phyloP scores from a whole-genome alignment of 2,113 vertebrate species.

The Casuarius casuarius region DNA sequence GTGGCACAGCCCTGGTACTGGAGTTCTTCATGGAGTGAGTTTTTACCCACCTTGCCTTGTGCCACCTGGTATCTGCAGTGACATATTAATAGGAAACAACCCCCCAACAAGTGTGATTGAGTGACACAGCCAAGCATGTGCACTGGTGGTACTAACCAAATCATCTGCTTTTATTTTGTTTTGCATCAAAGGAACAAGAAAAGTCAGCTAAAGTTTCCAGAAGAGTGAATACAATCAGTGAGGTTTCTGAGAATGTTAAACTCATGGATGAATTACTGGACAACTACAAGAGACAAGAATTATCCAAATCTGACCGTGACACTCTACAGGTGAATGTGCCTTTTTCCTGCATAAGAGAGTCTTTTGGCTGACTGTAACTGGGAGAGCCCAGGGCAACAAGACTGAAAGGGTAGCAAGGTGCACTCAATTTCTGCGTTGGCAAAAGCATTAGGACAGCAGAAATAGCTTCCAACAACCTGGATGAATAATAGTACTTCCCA shows the following conservation, averaged over 20 bases:
- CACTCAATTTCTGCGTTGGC: not conserved
- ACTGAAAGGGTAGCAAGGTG: not conserved
- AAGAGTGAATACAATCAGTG: conserved; percentile 77
- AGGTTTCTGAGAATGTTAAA: conserved; percentile 80
- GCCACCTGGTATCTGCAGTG: not conserved
- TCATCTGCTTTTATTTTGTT: not conserved
- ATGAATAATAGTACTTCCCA: fast-evolving
- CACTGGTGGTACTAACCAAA: not conserved
- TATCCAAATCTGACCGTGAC: conserved; percentile 41
- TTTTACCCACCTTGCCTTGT: not conserved
- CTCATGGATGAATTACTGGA: conserved; percentile 79
- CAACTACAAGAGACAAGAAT: conserved; percentile 19
- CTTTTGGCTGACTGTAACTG: not conserved
- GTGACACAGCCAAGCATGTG: not conserved
- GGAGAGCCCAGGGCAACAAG: not conserved
- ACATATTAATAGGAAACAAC: not conserved
- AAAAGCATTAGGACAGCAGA: not conserved
- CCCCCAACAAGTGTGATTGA: not conserved
- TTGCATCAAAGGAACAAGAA: conserved; percentile 84
- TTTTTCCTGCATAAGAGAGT: not conserved
- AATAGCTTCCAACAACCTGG: not conserved
- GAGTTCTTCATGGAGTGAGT: not conserved
- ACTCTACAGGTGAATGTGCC: conserved; percentile 61
- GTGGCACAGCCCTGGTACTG: not conserved
- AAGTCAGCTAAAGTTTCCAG: conserved; percentile 81